Base-by-base conservation (phyloP, 2,797 vertebrate species). In the Apodemus agrarius region DNA sequence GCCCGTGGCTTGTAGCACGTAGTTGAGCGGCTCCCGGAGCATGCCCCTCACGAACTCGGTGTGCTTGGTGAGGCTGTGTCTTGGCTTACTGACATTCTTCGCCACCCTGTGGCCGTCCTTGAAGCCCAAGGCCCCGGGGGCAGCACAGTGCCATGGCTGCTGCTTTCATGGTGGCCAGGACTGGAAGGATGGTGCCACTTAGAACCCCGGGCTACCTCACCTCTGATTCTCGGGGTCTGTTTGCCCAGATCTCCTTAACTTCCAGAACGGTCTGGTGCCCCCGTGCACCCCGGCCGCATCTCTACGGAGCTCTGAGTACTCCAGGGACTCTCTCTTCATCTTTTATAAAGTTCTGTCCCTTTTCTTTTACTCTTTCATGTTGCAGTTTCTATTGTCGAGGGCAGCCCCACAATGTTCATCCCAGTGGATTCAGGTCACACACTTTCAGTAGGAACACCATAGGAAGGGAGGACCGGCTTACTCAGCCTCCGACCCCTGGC, bases 41-140 rank as follows among this genome's bases (percentile, higher is more conserved):
- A 99, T 99, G 98, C 99, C 99, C 0, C 99, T 98, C 84, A 99
- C 99, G 96, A 99, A 99, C 98, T 99, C 99, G 94, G 99, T 99
- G 98, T 99, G 99, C 97, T 99, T 99, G 98, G 99, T 99, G 98
- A 99, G 98, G 93, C 99, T 99, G 98, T 99, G 99, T 95, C 99
- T 99, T 24, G 99, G 99, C 96, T 99, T 99, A 1, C 98, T 94
- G 5, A 99, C 99, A 63, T 99, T 99, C 98, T 99, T 99, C 74
- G 99, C 99, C 90, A 99, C 99, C 16, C 99, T 99, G 61, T 99
- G 99, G 98, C 99, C 99, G 97, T 99, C 99, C 85, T 99, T 99
- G 34, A 99, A 99, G 99, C 99, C 99, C 21, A 99, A 99, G 49
- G 99, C 99, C 99, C 99, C 99, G 0, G 99, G 99, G 99, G 98